Evolutionary conservation across 2,888 invertebrate species (phyloP), one percentile per base, ranked within the genome.

Genomic region (Thera obeliscata): DNA sequence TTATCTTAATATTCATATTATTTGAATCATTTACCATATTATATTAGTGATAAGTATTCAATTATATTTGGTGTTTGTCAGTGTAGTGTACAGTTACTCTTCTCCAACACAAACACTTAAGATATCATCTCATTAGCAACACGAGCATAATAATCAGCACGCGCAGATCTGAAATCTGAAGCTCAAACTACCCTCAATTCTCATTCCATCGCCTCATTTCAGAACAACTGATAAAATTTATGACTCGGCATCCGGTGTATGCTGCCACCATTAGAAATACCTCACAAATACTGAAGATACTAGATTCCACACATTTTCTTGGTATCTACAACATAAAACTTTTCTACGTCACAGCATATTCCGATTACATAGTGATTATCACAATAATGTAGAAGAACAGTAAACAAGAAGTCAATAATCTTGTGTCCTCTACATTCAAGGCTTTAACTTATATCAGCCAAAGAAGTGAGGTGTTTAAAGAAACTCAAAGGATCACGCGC

Each of bases 111-210:
- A 33, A 11, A 54, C 54, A 61, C 55, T 46, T 48, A 46, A 66
- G 65, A 60, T 59, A 56, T 52, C 60, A 61, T 67, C 56, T 56
- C 61, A 70, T 72, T 71, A 70, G 74, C 59, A 74, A 74, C 67
- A 22, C 46, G 73, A 74, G 67, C 52, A 8, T 59, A 69, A 80
- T 75, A 69, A 70, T 60, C 74, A 81, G 87, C 89, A 89, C 89
- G 90, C 84, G 89, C 85, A 74, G 77, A 87, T 75, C 73, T 69
- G 85, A 86, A 83, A 82, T 86, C 81, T 65, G 73, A 75, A 78
- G 74, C 80, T 82, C 80, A 81, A 79, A 81, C 85, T 87, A 88
- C 87, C 89, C 85, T 80, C 84, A 75, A 81, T 78, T 77, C 78
- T 80, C 84, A 75, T 81, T 78, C 77, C 78, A 83, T 81, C 79